Base-by-base conservation (phyloP, 2,888 invertebrate species). In the Ophion ventricosus region DNA sequence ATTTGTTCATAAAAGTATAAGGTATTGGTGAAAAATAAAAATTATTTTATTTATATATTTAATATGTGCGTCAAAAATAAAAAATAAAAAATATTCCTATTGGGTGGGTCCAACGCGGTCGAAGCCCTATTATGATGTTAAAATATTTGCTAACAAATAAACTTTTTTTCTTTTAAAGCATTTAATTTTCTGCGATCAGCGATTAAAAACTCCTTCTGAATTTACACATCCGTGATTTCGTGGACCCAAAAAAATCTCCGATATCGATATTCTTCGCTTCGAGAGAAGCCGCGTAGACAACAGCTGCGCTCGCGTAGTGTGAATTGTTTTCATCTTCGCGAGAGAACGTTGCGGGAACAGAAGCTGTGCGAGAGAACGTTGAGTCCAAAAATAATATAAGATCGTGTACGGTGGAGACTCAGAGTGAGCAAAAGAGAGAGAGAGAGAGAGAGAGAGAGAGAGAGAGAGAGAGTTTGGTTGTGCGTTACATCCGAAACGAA, bases 371-470 rank as follows among this genome's bases (percentile, higher is more conserved):
- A 57, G 78, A 43, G 77, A 67, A 57, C 69, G 75, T 40, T 20
- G 64, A 61, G 70, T 84, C 84, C 82, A 82, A 84, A 84, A 84
- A 84, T 84, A 84, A 84, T 82, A 66, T 72, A 56, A 35, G 80
- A 74, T 66, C 77, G 70, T 61, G 64, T n/a, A 75, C 69, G 69
- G 57, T 25, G 35, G 35, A 35, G 73, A 66, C 59, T 26, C 35
- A 35, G 14, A 49, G 49, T 17, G 49, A 25, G 40, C 11, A 23
- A 61, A 29, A 43, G 40, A 67, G 35, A 56, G 57, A 64, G 64
- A 76, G 59, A 61, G 25, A 69, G 61, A 63, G 49, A 20, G 70
- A 59, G 26, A 26, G 56, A 70, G 49, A 80, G 40, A 49, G 54
- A n/a, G 66, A 26, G 40, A 56, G 54, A 63, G 35, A 63, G 63